Conservation (phyloP, 1,140 invertebrate genomes). For the Anthonomus grandis region DNA sequence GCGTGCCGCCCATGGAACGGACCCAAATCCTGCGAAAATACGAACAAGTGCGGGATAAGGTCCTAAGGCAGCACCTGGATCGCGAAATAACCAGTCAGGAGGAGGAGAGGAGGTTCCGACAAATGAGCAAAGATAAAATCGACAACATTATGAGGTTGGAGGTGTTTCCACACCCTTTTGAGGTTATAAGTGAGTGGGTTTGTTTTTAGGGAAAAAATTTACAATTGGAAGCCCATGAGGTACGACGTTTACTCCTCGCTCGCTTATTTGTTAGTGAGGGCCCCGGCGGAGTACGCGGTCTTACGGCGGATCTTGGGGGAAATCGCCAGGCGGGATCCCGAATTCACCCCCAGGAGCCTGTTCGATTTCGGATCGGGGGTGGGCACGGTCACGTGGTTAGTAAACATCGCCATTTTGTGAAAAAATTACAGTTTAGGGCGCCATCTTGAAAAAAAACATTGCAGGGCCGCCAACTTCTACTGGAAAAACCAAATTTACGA, state of each 20-base stretch:
- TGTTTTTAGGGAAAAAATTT: constrained; percentile 52
- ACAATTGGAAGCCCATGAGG: constrained; percentile 68
- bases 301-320: constrained; percentile 70
- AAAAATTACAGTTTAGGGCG: constrained; percentile 4
- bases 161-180: background rate
- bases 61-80: constrained; percentile 51
- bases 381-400: constrained; percentile 75
- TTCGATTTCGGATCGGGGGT: constrained; percentile 91
- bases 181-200: background rate
- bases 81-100: constrained; percentile 56
- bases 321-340: constrained; percentile 59
- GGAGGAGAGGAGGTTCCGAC: constrained; percentile 37
- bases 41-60: constrained; percentile 45
- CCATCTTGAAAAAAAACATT: no score
- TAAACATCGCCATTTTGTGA: background rate
- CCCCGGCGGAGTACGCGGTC: constrained; percentile 72
- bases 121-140: constrained; percentile 40
- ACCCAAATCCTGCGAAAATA: constrained; percentile 51
- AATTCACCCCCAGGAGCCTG: constrained; percentile 72
- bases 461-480: constrained; percentile 66
- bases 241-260: constrained; percentile 62
- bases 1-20: constrained; percentile 61
- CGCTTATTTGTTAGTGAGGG: constrained; percentile 67
- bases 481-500: constrained; percentile 74
- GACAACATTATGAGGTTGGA: constrained; percentile 49